These are phyloP conservation scores for Danio choprae DNA, from an alignment of 2,797 vertebrate species.

Conservation along the genomic window DNA sequence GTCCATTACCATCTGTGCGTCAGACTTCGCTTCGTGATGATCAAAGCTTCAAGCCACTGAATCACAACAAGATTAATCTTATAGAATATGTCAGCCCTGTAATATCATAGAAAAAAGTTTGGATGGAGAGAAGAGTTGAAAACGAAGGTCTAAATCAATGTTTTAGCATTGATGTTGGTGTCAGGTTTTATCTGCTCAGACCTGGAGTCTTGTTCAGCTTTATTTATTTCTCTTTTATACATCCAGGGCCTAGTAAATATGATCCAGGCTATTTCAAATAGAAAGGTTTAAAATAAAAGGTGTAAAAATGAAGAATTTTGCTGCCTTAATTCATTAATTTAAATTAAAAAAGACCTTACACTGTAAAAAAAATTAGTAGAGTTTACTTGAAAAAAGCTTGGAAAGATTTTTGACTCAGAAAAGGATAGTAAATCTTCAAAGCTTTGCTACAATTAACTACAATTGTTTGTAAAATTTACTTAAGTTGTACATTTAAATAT, in stretches of 20 bases:
- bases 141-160: slow-evolving; percentile 39
- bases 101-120: neutral
- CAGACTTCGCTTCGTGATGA: slow-evolving; percentile 15
- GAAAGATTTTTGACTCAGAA: too few species aligned
- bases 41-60: slow-evolving; percentile 24
- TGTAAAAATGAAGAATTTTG: too few species aligned
- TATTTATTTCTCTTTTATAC: slow-evolving; percentile 15
- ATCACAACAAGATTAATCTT: slow-evolving; percentile 16
- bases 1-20: slow-evolving; percentile 15
- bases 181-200: slow-evolving; percentile 5
- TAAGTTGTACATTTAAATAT: too few species aligned
- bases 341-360: too few species aligned
- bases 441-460: too few species aligned
- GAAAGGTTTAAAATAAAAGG: too few species aligned
- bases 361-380: too few species aligned
- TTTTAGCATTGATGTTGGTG: slow-evolving; percentile 24
- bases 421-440: too few species aligned
- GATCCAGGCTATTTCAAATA: too few species aligned
- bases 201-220: slow-evolving; percentile 1
- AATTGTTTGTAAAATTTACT: too few species aligned
- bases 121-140: slow-evolving; percentile 21
- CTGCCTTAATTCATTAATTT: too few species aligned
- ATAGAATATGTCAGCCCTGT: slow-evolving; percentile 10
- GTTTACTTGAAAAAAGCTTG: too few species aligned
- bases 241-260: neutral